Evolutionary conservation across 2,888 invertebrate species (phyloP), one percentile per base, ranked within the genome.

Genomic region (Dicroscelio sp.): DNA sequence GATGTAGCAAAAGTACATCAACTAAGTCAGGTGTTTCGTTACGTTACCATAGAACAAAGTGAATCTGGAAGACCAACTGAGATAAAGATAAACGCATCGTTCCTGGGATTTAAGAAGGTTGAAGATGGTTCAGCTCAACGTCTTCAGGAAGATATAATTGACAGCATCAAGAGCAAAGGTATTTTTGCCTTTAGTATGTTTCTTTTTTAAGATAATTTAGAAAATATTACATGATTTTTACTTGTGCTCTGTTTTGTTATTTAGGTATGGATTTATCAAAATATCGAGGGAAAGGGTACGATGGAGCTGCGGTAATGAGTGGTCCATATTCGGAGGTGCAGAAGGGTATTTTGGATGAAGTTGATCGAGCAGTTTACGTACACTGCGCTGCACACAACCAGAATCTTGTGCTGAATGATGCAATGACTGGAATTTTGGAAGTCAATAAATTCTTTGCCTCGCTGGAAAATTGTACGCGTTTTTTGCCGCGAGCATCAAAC

Each of bases 11-110:
- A 94, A 88, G 84, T 87, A 67, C 92, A 94, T 92, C 92, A 94
- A 78, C 71, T 92, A 33, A 92, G 92, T 88, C 84, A 88, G 80
- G 87, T 94, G 60, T 89, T 93, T 86, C 92, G 88, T 67, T 93
- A 90, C 78, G 88, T 93, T 25, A 88, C 75, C 30, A 82, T 90
- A 25, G 63, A 30, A 71, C 58, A 43, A 58, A 35, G 30, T 43
- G 84, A 86, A 86, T 73, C 73, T 73, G 86, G 83, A 25, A 63
- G 67, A 60, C 65, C 88, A 55, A 80, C 25, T 6, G 78, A 86
- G 14, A 58, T 91, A 4, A 67, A 91, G 52, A 84, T 91, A 2
- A 83, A 90, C 10, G 91, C 90, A 85, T 73, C 76, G 48, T 86
- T 86, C 48, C 55, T 73, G 33, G 89, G 85, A 31, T 86, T 86